Evolutionary conservation across 2,888 invertebrate species (phyloP).

Genomic region (Ephialtes manifestator): DNA sequence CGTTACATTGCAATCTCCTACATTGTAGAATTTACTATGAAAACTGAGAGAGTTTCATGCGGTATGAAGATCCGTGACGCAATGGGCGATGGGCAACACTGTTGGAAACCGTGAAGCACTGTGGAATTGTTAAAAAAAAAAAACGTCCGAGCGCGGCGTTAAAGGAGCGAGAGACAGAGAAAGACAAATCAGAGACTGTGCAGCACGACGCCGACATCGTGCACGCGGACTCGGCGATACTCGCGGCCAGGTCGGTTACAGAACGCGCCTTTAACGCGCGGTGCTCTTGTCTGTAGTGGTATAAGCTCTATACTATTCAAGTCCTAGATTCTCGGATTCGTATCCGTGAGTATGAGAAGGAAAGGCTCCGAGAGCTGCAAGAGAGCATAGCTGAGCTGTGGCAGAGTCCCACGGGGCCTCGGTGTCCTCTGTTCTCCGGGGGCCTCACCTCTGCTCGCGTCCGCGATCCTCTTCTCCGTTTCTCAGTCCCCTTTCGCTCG

Average conservation of each 20-base stretch:
- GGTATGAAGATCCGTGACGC: constrained; percentile 50
- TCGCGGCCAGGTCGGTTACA: constrained; percentile 35
- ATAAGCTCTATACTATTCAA: constrained; percentile 58
- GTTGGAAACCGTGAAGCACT: constrained; percentile 58
- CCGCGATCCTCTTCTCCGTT: constrained; percentile 67
- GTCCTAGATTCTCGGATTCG: constrained; percentile 81
- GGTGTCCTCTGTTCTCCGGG: constrained; percentile 60
- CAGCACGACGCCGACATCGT: constrained; percentile 61
- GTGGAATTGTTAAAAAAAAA: constrained; percentile 44
- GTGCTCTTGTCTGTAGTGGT: constrained; percentile 9
- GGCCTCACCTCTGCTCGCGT: constrained; percentile 64
- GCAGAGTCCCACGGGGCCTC: constrained; percentile 79
- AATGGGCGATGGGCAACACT: constrained; percentile 59
- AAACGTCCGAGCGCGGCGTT: constrained; percentile 18
- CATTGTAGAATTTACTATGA: constrained; percentile 27
- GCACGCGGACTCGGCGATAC: constrained; percentile 52
- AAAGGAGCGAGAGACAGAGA: constrained; percentile 27
- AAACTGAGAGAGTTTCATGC: constrained; percentile 32
- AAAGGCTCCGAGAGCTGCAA: constrained; percentile 38
- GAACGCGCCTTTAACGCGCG: constrained; percentile 39
- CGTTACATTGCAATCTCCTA: constrained; percentile 30
- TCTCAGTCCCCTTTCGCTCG: constrained; percentile 73
- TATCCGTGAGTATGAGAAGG: constrained; percentile 78
- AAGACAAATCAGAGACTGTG: constrained; percentile 36
- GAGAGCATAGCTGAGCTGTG: constrained; percentile 38